Evolutionary conservation across 2,888 invertebrate species (phyloP).

Genomic region (Mantis religiosa): DNA sequence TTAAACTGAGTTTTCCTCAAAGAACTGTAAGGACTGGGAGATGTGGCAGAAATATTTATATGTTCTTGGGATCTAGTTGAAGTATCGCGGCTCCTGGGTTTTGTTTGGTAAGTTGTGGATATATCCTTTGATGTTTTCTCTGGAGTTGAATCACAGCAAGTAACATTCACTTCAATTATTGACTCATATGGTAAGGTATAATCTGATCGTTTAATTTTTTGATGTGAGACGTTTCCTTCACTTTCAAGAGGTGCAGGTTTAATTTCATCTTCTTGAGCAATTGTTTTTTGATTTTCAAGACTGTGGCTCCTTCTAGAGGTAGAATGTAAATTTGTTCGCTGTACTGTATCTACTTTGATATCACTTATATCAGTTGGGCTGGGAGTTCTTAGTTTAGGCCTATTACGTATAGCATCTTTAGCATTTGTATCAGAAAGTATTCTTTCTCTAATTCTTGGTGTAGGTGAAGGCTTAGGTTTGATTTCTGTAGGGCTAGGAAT

Average conservation of each 20-base stretch:
- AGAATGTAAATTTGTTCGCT: constrained; percentile 5
- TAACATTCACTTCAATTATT: constrained; percentile 29
- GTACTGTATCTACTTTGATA: neutral
- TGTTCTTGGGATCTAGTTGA: neutral
- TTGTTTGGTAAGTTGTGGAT: neutral
- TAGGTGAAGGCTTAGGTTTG: neutral
- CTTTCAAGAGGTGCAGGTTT: neutral
- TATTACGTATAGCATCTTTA: constrained; percentile 6
- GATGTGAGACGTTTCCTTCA: neutral
- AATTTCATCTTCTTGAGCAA: constrained; percentile 10
- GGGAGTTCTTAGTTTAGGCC: constrained; percentile 20
- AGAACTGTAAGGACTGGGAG: constrained; percentile 14
- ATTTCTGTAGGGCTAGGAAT: neutral
- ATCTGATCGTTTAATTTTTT: constrained; percentile 7
- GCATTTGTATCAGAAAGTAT: constrained; percentile 23
- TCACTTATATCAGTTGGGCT: constrained; percentile 12
- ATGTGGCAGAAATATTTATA: neutral
- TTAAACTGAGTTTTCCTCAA: neutral
- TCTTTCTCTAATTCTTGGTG: constrained; percentile 19
- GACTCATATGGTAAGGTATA: constrained; percentile 23
- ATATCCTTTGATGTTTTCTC: neutral
- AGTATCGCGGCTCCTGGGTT: neutral
- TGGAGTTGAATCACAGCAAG: constrained; percentile 26
- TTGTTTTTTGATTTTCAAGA: constrained; percentile 6
- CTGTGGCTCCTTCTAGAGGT: constrained; percentile 9